A percentile compares a stretch with the other conserved stretches of the same genome.
These are phyloP conservation scores for Cyprinodon diabolis DNA, from an alignment of 2,797 vertebrate genomes.

Conservation along the genomic window DNA sequence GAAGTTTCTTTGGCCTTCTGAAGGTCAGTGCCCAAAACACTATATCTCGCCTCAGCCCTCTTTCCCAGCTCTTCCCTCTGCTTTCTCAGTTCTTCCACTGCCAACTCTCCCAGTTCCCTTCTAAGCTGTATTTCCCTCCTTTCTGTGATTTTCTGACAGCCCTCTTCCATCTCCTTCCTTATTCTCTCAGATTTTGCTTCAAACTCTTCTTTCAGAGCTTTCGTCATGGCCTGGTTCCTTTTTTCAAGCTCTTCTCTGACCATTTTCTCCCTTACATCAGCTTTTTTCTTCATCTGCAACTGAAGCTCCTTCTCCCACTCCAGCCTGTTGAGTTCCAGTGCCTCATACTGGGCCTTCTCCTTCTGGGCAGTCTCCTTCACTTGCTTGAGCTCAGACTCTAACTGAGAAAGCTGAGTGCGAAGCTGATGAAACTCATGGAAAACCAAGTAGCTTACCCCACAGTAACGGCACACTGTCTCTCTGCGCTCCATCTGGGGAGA, in stretches of 20 bases:
- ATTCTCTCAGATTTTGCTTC: conserved; percentile 21
- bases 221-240: conserved; percentile 14
- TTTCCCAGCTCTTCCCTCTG: conserved; percentile 78
- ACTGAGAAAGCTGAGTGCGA: conserved; percentile 79
- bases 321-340: conserved; percentile 65
- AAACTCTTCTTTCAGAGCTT: conserved; percentile 41
- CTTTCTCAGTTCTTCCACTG: conserved; percentile 78
- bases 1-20: conserved; percentile 77
- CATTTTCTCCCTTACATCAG: conserved; percentile 29
- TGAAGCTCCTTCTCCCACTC: conserved; percentile 49
- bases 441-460: conserved; percentile 91
- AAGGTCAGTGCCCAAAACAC: conserved; percentile 80
- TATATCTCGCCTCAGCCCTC: conserved; percentile 80
- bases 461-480: conserved; percentile 88
- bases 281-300: conserved; percentile 38
- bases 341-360: conserved; percentile 81
- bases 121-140: conserved; percentile 34
- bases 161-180: conserved; percentile 36
- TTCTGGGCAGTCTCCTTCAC: conserved; percentile 75
- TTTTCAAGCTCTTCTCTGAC: conserved; percentile 34
- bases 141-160: conserved; percentile 26
- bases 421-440: conserved; percentile 90
- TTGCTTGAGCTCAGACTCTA: conserved; percentile 83
- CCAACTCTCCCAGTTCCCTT: conserved; percentile 75
- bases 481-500: conserved; percentile 84